Evolutionary conservation across 2,888 invertebrate genomes (phyloP), one percentile per base, ranked within the genome.

Genomic region (Drosophila affinis): DNA sequence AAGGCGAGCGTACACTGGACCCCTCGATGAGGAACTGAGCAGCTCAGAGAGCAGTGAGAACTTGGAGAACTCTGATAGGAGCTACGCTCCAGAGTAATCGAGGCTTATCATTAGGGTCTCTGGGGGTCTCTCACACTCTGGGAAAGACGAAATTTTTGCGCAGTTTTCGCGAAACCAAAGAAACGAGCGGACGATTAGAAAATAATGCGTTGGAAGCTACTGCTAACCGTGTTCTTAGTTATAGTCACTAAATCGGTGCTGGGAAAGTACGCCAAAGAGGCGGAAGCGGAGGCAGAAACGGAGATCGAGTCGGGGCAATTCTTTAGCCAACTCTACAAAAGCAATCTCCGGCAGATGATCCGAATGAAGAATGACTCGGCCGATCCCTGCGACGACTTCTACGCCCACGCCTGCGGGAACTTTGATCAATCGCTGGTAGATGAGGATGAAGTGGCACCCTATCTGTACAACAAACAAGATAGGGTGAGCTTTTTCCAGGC

Each of bases 371-470:
- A 91, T 59, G 76, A 58, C 3, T 81, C 78, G 9, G 63, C 62
- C 0, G 81, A 87, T 10, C 87, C 91, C 0, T 91, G 91, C 45
- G 81, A 76, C 4, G 81, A 91, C 68, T 91, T 90, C 63, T 91
- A 90, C 65, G 81, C 81, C 0, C 91, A 91, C 74, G 90, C 91
- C 0, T 91, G 91, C 52, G 91, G 88, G 0, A 87, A 87, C 56
- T 88, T 83, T 27, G 59, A 72, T 0, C 51, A 48, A 12, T 34
- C 54, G 5, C 9, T 29, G 6, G 27, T 27, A 9, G 62, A 72
- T 12, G 75, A 78, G 12, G 73, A 76, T 34, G 78, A 79, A 9
- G 61, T 91, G 57, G 81, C 86, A 1, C 91, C 91, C 0, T 90
- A 85, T 61, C 63, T 91, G 17, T 90, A 91, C 53, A 91, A 91